phyloP scores from a whole-genome alignment of 2,113 vertebrate genomes.

The Callithrix jacchus region DNA sequence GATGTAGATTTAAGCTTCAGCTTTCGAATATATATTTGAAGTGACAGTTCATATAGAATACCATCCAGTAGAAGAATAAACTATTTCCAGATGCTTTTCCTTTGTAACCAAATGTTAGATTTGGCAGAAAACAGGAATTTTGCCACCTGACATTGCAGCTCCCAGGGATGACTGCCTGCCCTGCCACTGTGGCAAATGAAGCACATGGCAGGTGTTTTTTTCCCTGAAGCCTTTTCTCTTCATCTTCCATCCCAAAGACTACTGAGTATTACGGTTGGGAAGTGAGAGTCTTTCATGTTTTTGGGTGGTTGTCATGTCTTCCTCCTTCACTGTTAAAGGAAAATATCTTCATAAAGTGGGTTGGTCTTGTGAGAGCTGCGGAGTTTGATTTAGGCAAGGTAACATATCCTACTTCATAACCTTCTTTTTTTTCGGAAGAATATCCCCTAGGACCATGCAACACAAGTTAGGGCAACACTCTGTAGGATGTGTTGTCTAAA shows the following conservation, averaged over 20 bases:
- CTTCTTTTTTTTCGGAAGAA: not conserved
- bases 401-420: not conserved
- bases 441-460: fast-evolving
- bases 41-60: constrained; percentile 40
- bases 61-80: constrained; percentile 53
- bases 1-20: constrained; percentile 57
- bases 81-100: constrained; percentile 61
- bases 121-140: not conserved
- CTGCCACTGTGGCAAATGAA: not conserved
- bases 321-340: not conserved
- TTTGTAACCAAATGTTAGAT: constrained; percentile 56
- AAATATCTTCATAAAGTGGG: not conserved
- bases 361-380: not conserved
- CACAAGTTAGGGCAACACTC: not conserved
- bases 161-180: not conserved
- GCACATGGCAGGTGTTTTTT: not conserved
- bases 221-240: not conserved
- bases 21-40: constrained; percentile 56
- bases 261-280: not conserved
- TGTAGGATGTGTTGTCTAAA: not conserved
- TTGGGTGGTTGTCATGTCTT: not conserved
- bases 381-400: not conserved
- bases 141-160: not conserved
- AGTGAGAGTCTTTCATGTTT: not conserved
- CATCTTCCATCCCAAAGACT: not conserved